Conservation (phyloP, 2,888 invertebrate genomes). For the Coremacera marginata region DNA sequence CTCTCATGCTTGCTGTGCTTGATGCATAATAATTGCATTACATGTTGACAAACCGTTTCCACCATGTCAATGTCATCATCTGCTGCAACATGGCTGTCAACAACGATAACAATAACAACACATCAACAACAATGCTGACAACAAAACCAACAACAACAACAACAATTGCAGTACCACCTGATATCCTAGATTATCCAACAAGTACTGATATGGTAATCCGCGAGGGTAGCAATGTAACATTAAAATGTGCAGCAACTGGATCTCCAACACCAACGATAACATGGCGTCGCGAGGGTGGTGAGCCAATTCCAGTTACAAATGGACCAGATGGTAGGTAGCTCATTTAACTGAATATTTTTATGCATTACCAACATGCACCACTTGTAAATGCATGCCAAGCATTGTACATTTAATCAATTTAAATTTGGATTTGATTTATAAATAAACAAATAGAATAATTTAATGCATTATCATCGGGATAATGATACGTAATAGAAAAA, state of each 20-base stretch:
- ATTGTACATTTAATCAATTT: background rate
- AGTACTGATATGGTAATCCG: conserved; percentile 88
- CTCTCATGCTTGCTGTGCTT: background rate
- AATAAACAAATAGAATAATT: background rate
- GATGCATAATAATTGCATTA: conserved; percentile 18
- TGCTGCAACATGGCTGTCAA: conserved; percentile 24
- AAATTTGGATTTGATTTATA: background rate
- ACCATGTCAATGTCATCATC: conserved; percentile 21
- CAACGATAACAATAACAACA: conserved; percentile 27
- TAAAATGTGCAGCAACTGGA: conserved; percentile 89
- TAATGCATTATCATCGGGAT: background rate
- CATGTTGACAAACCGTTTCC: conserved; percentile 22
- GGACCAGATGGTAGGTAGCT: conserved; percentile 76
- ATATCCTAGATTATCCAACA: conserved; percentile 86
- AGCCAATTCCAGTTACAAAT: conserved; percentile 78
- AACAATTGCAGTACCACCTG: conserved; percentile 79
- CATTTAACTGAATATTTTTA: background rate
- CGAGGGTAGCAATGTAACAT: conserved; percentile 87
- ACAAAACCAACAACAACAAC: conserved; percentile 15
- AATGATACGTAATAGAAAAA: too few species aligned
- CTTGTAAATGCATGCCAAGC: background rate
- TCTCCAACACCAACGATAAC: conserved; percentile 89
- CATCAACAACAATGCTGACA: background rate
- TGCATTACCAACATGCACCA: background rate
- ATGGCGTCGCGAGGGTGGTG: conserved; percentile 87